Evolutionary conservation across 1,140 invertebrate genomes (phyloP).

Genomic region (Tetramorium alpestre): DNA sequence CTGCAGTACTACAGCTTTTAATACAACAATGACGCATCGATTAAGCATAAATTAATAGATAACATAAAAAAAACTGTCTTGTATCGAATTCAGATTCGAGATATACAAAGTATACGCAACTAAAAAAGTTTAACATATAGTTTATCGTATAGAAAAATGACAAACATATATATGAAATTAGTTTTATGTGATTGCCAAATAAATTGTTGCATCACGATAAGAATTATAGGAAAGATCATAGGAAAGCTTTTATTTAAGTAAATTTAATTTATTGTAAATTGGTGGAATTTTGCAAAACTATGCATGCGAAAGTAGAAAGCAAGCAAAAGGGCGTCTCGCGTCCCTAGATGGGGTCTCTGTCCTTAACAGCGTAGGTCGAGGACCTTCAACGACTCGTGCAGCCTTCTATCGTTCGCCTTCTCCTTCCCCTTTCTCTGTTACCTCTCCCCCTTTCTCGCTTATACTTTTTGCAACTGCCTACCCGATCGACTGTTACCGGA

Average conservation of each 20-base stretch:
- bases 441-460: conserved; percentile 28
- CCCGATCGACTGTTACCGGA: conserved; percentile 70
- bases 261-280: background rate
- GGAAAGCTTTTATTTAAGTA: background rate
- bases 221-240: background rate
- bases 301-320: conserved; percentile 18
- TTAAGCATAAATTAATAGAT: background rate
- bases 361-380: conserved; percentile 77
- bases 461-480: conserved; percentile 76
- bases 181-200: background rate
- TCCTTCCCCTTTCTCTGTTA: conserved; percentile 28
- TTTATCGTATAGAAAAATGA: background rate
- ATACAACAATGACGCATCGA: background rate
- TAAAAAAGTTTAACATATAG: background rate
- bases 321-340: conserved; percentile 51
- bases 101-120: background rate
- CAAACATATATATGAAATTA: background rate
- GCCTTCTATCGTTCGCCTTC: conserved; percentile 48
- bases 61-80: background rate
- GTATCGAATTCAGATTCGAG: background rate
- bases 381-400: conserved; percentile 68
- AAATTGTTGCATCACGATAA: background rate
- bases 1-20: background rate
- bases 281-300: conserved; percentile 13
- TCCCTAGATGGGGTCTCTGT: conserved; percentile 76